A percentile compares a stretch with the other conserved stretches of the same genome.
These are phyloP conservation scores for Tortricodes alternella DNA, from an alignment of 2,888 invertebrate species.

Conservation along the genomic window DNA sequence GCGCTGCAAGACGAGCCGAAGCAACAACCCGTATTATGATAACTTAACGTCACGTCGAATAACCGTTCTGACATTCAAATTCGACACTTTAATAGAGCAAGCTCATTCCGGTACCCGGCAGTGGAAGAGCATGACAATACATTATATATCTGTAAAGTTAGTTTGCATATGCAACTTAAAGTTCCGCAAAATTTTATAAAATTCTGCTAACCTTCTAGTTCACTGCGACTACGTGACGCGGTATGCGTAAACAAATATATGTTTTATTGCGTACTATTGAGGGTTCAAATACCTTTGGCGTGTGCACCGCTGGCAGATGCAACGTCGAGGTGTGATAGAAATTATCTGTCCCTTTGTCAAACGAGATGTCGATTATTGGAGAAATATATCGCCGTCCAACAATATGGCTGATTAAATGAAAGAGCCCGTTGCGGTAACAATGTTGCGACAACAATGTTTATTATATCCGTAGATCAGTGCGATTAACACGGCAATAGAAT, in stretches of 20 bases:
- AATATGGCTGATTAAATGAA: conserved; percentile 71
- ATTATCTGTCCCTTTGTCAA: conserved; percentile 52
- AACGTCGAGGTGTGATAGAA: conserved; percentile 49
- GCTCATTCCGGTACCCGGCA: conserved; percentile 20
- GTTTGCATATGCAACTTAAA: not conserved
- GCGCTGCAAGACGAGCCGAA: conserved; percentile 23
- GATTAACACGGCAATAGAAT: conserved; percentile 24
- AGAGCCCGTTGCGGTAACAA: conserved; percentile 20
- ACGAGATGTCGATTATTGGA: conserved; percentile 39
- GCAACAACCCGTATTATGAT: conserved; percentile 16
- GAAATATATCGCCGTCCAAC: conserved; percentile 62
- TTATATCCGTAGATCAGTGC: conserved; percentile 28
- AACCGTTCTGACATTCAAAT: conserved; percentile 72
- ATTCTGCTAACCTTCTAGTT: conserved; percentile 23
- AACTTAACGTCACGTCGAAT: conserved; percentile 53
- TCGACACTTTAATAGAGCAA: conserved; percentile 55
- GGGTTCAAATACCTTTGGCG: conserved; percentile 50
- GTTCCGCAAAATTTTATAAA: conserved; percentile 2
- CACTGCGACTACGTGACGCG: conserved; percentile 49
- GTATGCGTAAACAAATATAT: conserved; percentile 46
- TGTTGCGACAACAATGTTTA: conserved; percentile 21
- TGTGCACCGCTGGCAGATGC: conserved; percentile 59
- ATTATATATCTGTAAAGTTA: conserved; percentile 4
- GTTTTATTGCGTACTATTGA: conserved; percentile 42
- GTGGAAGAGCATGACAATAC: not conserved